Evolutionary conservation across 1,140 invertebrate species (phyloP).

Genomic region (Phymorhynchus buccinoides): DNA sequence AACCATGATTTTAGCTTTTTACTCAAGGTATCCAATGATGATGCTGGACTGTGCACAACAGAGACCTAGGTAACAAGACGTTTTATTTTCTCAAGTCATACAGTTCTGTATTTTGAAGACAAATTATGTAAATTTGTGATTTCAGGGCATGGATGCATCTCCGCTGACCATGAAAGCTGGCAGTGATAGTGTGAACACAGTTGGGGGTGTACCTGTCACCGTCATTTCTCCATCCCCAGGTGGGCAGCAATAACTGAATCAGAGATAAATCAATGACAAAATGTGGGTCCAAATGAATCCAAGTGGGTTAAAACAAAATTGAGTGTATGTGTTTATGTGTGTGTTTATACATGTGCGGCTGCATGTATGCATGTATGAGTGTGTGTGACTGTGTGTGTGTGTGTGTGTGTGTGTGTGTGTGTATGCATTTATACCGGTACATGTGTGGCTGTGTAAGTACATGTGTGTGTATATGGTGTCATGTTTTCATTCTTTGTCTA

Average conservation of each 20-base stretch:
- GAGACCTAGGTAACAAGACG: no score
- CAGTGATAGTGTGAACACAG: slow-evolving; percentile 33
- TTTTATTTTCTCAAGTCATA: background rate
- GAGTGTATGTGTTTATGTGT: no score
- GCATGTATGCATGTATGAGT: no score
- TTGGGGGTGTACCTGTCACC: slow-evolving; percentile 46
- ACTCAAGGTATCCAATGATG: no score
- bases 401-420: background rate
- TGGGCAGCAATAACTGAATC: slow-evolving; percentile 3
- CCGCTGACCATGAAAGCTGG: slow-evolving; percentile 25
- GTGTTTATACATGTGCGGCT: no score
- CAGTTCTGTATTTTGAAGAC: background rate
- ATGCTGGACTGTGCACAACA: no score
- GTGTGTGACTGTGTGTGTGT: background rate
- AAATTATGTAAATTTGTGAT: background rate
- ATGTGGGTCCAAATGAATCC: no score
- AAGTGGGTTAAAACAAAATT: no score
- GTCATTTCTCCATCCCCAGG: slow-evolving; percentile 57
- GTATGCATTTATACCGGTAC: background rate
- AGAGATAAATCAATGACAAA: no score
- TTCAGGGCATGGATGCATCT: slow-evolving; percentile 18
- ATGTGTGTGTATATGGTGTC: background rate
- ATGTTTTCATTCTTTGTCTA: slow-evolving; percentile 35
- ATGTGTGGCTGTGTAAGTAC: background rate
- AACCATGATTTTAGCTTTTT: no score